Evolutionary conservation across 1,140 invertebrate genomes (phyloP).

Genomic region (Drosophila ficusphila): DNA sequence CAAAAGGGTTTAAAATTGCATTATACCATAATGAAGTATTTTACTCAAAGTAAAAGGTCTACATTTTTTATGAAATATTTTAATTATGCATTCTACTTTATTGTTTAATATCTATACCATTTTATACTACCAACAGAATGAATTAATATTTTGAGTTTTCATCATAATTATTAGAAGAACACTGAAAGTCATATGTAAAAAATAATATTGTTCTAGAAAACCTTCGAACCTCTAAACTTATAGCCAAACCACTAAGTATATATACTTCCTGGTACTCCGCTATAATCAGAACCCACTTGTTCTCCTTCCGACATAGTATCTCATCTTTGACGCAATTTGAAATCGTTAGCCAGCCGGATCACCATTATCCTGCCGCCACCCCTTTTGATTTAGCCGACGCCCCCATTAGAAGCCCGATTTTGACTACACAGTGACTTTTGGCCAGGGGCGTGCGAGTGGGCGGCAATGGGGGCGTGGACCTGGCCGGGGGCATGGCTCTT

Average conservation of each 20-base stretch:
- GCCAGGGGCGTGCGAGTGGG: constrained; percentile 14
- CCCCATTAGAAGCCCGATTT: constrained; percentile 38
- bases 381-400: constrained; percentile 27
- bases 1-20: too few species aligned
- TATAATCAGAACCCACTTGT: background rate
- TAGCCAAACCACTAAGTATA: background rate
- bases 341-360: constrained; percentile 58
- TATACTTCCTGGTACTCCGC: background rate
- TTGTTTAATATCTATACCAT: too few species aligned
- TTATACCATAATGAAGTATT: too few species aligned
- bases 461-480: constrained; percentile 20
- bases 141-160: too few species aligned
- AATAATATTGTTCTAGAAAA: too few species aligned
- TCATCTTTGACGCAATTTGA: constrained; percentile 70
- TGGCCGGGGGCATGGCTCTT: constrained; percentile 67
- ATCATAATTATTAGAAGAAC: too few species aligned
- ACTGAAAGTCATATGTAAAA: too few species aligned
- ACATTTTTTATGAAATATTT: too few species aligned
- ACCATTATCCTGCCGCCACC: constrained; percentile 19
- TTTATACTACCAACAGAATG: too few species aligned
- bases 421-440: constrained; percentile 27
- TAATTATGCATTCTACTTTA: too few species aligned
- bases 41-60: too few species aligned
- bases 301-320: constrained; percentile 38
- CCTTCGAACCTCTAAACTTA: too few species aligned